A percentile compares a stretch with the other conserved stretches of the same genome.
Conservation (phyloP, 2,797 vertebrate species). For the Urophycis tenuis region DNA sequence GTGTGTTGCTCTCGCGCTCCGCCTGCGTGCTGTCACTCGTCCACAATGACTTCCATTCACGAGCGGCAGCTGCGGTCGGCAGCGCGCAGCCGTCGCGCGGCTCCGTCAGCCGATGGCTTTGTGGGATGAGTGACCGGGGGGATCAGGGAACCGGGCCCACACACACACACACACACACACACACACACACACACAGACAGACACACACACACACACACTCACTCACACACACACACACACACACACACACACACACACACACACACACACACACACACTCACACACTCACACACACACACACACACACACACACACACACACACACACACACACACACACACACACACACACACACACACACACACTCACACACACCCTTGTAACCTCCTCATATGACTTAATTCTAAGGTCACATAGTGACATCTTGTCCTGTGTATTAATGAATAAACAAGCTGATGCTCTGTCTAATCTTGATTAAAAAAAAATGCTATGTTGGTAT, state of each 20-base stretch:
- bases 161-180: neutral
- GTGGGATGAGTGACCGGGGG: neutral
- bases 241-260: neutral
- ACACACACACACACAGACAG: neutral
- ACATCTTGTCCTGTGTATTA: too few relatives aligned
- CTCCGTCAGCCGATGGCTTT: neutral
- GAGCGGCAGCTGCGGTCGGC: neutral
- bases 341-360: too few relatives aligned
- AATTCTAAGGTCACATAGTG: neutral
- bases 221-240: neutral
- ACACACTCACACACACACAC: neutral
- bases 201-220: constrained; percentile 1
- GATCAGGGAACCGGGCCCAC: neutral
- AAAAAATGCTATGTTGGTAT: neutral
- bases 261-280: neutral
- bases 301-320: constrained; percentile 1
- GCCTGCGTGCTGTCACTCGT: neutral
- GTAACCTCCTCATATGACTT: neutral
- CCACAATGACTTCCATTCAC: constrained; percentile 2
- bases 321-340: neutral
- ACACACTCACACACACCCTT: too few relatives aligned
- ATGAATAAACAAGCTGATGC: neutral
- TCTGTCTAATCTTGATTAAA: neutral
- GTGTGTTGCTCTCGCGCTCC: neutral
- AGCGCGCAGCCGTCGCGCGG: constrained; percentile 1